Percentiles rank a stretch among this genome's conserved stretches.
phyloP scores from a whole-genome alignment of 2,113 vertebrate genomes.

The Paracanthobrama guichenoti region DNA sequence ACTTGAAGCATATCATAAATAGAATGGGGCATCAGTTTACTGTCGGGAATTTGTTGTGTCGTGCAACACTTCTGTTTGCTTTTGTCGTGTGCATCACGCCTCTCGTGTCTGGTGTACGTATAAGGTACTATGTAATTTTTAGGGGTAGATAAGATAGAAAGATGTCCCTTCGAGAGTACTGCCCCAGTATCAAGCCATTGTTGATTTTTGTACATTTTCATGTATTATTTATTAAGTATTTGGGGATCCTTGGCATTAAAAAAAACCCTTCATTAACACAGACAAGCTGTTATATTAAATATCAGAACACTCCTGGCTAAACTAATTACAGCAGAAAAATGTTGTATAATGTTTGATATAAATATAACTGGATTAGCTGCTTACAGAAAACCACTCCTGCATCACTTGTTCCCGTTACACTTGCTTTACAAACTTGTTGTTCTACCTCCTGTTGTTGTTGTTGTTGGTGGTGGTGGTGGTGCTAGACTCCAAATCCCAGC shows the following conservation, averaged over 20 bases:
- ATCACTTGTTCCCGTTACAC: background rate
- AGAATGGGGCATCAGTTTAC: no score
- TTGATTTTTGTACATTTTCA: background rate
- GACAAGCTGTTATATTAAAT: background rate
- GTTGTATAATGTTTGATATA: background rate
- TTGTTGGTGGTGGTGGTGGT: background rate
- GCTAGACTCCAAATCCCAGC: constrained; percentile 30
- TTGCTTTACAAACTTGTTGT: constrained; percentile 28
- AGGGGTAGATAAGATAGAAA: no score
- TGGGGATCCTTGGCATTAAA: background rate
- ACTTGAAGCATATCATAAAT: no score
- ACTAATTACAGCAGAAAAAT: background rate
- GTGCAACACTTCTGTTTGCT: no score
- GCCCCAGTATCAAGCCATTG: background rate
- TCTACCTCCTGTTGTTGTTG: constrained; percentile 14
- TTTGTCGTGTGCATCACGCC: no score
- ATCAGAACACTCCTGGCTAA: background rate
- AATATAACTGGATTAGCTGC: background rate
- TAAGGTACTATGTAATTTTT: no score
- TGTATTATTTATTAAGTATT: background rate
- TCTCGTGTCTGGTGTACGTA: no score
- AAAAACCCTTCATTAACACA: background rate
- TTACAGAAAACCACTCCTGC: background rate
- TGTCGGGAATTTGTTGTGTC: no score
- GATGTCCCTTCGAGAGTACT: background rate